Conservation (phyloP, 2,797 vertebrate species). For the Chaetodon trifasciatus region DNA sequence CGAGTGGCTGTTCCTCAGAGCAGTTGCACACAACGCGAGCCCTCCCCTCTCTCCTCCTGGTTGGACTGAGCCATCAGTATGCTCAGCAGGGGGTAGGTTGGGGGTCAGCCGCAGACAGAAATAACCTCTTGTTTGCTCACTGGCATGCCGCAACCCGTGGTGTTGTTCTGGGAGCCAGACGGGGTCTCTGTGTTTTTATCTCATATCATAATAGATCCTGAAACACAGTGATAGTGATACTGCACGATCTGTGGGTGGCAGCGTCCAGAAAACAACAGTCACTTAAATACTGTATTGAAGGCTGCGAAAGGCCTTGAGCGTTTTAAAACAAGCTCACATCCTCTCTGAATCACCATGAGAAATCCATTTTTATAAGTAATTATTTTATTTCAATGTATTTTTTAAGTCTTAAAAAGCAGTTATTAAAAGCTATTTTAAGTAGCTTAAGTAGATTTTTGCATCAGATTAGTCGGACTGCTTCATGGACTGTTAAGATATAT, state of each 20-base stretch:
- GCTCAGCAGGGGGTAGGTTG: conserved; percentile 64
- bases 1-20: conserved; percentile 56
- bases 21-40: conserved; percentile 40
- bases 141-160: conserved; percentile 59
- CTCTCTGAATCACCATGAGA: neutral
- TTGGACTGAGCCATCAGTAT: conserved; percentile 34
- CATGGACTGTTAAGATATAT: conserved; percentile 14
- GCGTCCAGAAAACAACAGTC: conserved; percentile 22
- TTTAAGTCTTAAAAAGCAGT: neutral
- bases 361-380: neutral
- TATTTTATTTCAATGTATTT: neutral
- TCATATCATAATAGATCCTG: conserved; percentile 24
- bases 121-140: conserved; percentile 76
- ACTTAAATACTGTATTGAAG: neutral
- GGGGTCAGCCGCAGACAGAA: conserved; percentile 73
- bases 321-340: neutral
- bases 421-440: neutral
- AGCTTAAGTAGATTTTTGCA: neutral
- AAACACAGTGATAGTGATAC: conserved; percentile 14
- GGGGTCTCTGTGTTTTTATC: conserved; percentile 52
- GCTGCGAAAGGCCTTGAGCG: neutral
- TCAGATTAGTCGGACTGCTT: neutral
- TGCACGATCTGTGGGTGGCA: conserved; percentile 8
- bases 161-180: conserved; percentile 61
- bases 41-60: conserved; percentile 40